Base-by-base conservation (phyloP, 2,113 vertebrate species). In the Steatornis caripensis region DNA sequence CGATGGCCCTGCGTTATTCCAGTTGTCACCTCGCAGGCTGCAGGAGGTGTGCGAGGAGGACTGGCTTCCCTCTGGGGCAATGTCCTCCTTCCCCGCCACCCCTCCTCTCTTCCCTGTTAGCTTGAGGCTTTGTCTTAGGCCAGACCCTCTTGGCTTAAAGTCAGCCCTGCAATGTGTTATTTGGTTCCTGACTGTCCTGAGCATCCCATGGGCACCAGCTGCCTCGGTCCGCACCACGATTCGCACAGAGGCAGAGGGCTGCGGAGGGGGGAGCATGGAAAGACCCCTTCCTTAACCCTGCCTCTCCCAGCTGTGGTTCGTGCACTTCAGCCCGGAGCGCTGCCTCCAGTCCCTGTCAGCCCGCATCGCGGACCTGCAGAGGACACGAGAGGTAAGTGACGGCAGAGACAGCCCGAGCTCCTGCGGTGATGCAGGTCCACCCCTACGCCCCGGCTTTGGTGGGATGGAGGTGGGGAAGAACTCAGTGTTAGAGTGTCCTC, bases 281-380 rank as follows among this genome's bases (percentile, higher is more conserved):
- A 53, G 53, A 17, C 9, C 49, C 55, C 24, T n/a, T 58, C 83
- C 79, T 91, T 68, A 45, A 80, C 81, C 43, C 91, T 60, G 78
- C 43, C 66, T 22, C 4, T 57, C 27, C 48, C 95, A 98, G 98
- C 96, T 98, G 65, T 98, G 98, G 91, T 98, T 98, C 5, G 93
- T 98, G 84, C 97, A 79, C 89, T 98, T 98, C 13, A 94, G 94
- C 66, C 90, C 96, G 1, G 95, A 97, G 72, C 65, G 5, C 58
- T 98, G 98, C 75, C 96, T 96, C 15, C 97, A 84, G 77, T 94
- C 97, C 68, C 43, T 98, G 91, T 61, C 97, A 8, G 95, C 98
- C 22, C 94, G 87, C 34, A n/a, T 98, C 60, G n/a, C 1, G 2
- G 96, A 97, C 29, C 97, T 98, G 97, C 97, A 92, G 91, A 94